Conservation (phyloP, 1,140 invertebrate species). For the Archivesica marissinica region DNA sequence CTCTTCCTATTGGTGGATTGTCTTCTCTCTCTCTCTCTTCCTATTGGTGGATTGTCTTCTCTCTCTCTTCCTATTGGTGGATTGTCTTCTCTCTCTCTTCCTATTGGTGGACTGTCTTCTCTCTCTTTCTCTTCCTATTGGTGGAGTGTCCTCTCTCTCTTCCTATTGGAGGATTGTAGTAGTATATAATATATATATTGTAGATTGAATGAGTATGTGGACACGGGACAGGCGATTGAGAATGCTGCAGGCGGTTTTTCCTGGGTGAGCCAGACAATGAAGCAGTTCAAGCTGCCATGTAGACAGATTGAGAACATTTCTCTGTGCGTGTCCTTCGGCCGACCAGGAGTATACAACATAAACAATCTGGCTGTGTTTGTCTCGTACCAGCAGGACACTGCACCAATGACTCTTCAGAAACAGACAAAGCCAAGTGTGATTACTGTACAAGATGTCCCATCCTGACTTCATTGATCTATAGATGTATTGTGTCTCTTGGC, state of each 20-base stretch:
- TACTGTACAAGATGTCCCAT: conserved; percentile 67
- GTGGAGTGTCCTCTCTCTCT: too few relatives aligned
- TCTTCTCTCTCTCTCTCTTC: too few relatives aligned
- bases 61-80: too few relatives aligned
- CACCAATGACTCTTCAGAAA: conserved; percentile 80
- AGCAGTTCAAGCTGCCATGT: conserved; percentile 68
- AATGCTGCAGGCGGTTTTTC: conserved; percentile 66
- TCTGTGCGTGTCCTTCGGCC: conserved; percentile 76
- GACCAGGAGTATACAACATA: conserved; percentile 81
- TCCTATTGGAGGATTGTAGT: too few relatives aligned
- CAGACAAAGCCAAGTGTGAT: conserved; percentile 78
- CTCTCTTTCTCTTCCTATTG: too few relatives aligned
- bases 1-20: too few relatives aligned
- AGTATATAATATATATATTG: too few relatives aligned
- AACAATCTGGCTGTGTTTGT: conserved; percentile 80
- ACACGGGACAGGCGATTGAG: not conserved
- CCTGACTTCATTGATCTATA: too few relatives aligned
- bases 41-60: too few relatives aligned
- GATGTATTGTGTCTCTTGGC: too few relatives aligned
- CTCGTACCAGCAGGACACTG: conserved; percentile 70
- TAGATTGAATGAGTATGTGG: conserved; percentile 47
- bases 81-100: too few relatives aligned
- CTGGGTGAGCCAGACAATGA: conserved; percentile 78
- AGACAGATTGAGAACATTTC: conserved; percentile 69
- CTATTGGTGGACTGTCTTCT: too few relatives aligned